A percentile compares a stretch with the other conserved stretches of the same genome.
Conservation (phyloP, 2,888 invertebrate species). For the Oscheius sp. region DNA sequence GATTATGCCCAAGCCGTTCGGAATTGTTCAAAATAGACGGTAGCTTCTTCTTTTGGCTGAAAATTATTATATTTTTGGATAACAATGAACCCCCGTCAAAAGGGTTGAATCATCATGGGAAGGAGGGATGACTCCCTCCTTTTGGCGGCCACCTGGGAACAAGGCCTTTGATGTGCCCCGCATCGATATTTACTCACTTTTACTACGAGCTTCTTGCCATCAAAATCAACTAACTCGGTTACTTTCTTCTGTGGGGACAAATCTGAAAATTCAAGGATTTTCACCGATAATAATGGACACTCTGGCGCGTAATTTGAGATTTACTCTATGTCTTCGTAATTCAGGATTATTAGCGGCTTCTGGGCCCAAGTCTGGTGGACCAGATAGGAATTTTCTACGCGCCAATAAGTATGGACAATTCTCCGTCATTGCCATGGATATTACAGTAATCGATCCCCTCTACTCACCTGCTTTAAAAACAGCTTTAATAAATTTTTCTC, state of each 20-base stretch:
- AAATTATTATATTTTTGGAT: neutral
- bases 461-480: conserved; percentile 6
- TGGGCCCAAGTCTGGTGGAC: too few relatives aligned
- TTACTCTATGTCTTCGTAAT: too few relatives aligned
- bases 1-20: conserved; percentile 31
- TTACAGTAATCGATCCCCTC: too few relatives aligned
- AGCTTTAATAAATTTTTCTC: conserved; percentile 15
- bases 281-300: too few relatives aligned
- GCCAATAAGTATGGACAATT: too few relatives aligned
- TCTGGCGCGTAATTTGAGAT: too few relatives aligned
- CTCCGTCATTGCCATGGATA: too few relatives aligned
- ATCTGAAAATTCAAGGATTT: conserved; percentile 17
- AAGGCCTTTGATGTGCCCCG: neutral
- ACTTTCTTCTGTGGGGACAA: neutral
- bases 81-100: neutral
- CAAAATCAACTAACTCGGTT: conserved; percentile 31
- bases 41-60: conserved; percentile 31
- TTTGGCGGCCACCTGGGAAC: neutral
- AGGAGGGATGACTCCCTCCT: conserved; percentile 14
- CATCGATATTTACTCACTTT: conserved; percentile 29
- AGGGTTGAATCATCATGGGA: conserved; percentile 1
- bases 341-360: too few relatives aligned
- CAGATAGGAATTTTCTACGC: too few relatives aligned
- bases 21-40: conserved; percentile 37
- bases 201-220: conserved; percentile 31